phyloP scores from a whole-genome alignment of 2,888 invertebrate species.

The Pocota personata region DNA sequence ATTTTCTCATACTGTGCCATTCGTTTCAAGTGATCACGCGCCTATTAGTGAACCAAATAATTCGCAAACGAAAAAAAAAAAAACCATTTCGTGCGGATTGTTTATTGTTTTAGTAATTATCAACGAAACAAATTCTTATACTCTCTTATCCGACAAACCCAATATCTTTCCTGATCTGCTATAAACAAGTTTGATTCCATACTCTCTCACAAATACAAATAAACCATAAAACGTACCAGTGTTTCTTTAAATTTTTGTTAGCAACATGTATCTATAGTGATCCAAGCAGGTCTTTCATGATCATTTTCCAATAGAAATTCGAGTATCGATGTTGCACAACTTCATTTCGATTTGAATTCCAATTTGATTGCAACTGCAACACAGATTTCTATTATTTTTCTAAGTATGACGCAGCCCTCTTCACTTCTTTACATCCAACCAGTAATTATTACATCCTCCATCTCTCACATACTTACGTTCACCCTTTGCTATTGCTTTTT shows the following conservation, averaged over 20 bases:
- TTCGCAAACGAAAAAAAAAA: too few species aligned
- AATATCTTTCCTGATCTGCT: constrained; percentile 21
- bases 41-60: not conserved
- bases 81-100: not conserved
- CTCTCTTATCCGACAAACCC: not conserved
- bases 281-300: not conserved
- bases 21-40: constrained; percentile 8
- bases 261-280: constrained; percentile 31
- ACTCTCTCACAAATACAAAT: not conserved
- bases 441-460: not conserved
- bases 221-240: not conserved
- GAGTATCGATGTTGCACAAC: constrained; percentile 47
- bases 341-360: not conserved
- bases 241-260: too few species aligned
- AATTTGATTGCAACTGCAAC: constrained; percentile 17
- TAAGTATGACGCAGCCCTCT: not conserved
- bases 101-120: constrained; percentile 16
- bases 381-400: not conserved
- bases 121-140: not conserved
- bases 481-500: not conserved
- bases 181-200: not conserved
- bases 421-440: not conserved
- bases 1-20: not conserved
- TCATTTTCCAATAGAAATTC: constrained; percentile 9
- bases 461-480: not conserved